Evolutionary conservation across 2,797 vertebrate species (phyloP).

Genomic region (Notolabrus celidotus): DNA sequence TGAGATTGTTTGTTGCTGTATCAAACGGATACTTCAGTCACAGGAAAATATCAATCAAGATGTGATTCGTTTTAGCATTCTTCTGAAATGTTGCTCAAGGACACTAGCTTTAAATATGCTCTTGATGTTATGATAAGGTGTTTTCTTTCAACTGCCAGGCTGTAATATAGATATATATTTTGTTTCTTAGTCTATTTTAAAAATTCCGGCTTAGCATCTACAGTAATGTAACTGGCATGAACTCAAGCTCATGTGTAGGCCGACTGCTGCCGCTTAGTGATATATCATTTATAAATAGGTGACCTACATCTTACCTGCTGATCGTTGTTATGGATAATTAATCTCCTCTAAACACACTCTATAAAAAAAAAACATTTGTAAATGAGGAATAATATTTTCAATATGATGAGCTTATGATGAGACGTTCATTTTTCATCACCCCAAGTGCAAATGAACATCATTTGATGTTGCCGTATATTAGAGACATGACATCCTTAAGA

Average conservation of each 20-base stretch:
- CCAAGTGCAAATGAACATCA: slow-evolving; percentile 1
- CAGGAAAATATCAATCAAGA: too few species aligned
- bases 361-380: neutral
- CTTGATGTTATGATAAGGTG: too few species aligned
- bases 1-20: neutral
- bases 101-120: too few species aligned
- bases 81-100: too few species aligned
- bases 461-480: slow-evolving; percentile 22
- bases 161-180: neutral
- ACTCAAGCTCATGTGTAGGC: neutral
- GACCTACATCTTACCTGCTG: slow-evolving; percentile 1
- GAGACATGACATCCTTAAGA: slow-evolving; percentile 34
- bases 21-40: too few species aligned
- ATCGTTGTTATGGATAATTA: slow-evolving; percentile 16
- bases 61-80: too few species aligned
- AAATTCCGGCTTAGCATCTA: neutral
- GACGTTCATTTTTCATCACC: slow-evolving; percentile 2
- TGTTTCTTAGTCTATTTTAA: neutral
- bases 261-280: slow-evolving; percentile 7
- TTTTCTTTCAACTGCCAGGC: neutral
- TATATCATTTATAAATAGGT: slow-evolving; percentile 12
- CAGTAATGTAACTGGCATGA: neutral
- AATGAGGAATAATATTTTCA: neutral
- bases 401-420: neutral
- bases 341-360: slow-evolving; percentile 17